Base-by-base conservation (phyloP, 2,113 vertebrate genomes). In the Bothrops jararaca region DNA sequence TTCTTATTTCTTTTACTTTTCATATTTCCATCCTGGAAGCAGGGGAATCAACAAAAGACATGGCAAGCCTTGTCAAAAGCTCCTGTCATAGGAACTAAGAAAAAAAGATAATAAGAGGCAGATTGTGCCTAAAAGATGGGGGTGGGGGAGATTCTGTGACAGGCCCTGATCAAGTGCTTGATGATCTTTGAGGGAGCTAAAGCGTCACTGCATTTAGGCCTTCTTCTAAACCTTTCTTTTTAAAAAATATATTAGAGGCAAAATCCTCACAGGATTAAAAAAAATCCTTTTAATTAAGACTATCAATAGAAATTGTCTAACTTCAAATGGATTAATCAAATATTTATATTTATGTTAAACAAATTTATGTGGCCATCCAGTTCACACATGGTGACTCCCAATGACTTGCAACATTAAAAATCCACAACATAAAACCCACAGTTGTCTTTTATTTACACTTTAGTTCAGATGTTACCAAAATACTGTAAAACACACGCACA, bases 11-110 rank as follows among this genome's bases (percentile, higher is more conserved):
- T 45, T 58, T 56, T 90, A 42, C 92, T 80, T 92, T 85, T 50
- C 18, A 20, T 60, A 92, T 80, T 86, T 52, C 89, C 92, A 92
- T 89, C 92, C 88, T 57, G 45, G 88, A 92, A 92, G 88, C 88
- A 60, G 88, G 54, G 50, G 42, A 90, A 85, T 92, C 60, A 90
- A 92, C 85, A 56, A 90, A 52, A 80, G 54, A 50, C 20, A 56
- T 86, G 69, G 89, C 88, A 92, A 80, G 92, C 29, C 92, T 85
- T 92, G 92, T 90, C 92, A 92, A 92, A 92, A 92, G 92, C 69
- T 89, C 88, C 86, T 48, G 56, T 85, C 85, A 92, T 22, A 39
- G 52, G 88, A n/a, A 74, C 69, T 50, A 54, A n/a, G 39, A 45
- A n/a, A n/a, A 56, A 15, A 42, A 42, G 48, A 52, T 69, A 69